Evolutionary conservation across 37 sponge, comb jelly and placozoan species (phyloP), one percentile per base, ranked within the genome.

Genomic region (Petrosia ficiformis): DNA sequence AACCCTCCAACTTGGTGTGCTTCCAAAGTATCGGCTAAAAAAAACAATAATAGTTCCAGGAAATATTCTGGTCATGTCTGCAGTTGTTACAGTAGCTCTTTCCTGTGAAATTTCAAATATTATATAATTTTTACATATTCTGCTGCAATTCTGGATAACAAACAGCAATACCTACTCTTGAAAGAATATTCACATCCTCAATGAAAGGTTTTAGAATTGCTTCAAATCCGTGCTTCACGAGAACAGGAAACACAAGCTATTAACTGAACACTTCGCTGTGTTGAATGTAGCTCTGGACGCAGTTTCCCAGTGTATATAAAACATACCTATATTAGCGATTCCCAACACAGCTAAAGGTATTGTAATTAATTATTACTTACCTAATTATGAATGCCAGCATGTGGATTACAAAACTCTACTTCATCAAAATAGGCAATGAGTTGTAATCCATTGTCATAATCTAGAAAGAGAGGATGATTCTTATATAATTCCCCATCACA

Each of bases 11-110:
- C 40, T 3, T 3, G 8, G 52, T 82, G 72, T 19, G 75, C 59
- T 38, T 68, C 83, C 59, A 66, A 40, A 14, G 83, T 82, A 39
- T 82, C 83, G 33, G 74, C 83, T 39, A 63, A 73, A 26, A 75
- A 6, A 3, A 38, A 64, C 5, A 64, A 39, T 21, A 76, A n/a
- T 67, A 32, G 77, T 24, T 76, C 77, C 44, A 22, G 24, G 11
- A 28, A 74, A 21, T 5, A 24, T 41, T 10, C 56, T 19, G 14
- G 54, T 48, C 14, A 48, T 14, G 14, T 14, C 54, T 19, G 8
- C 54, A 48, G 54, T 48, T 48, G 54, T 48, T 8, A 48, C 54
- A 48, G 54, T 48, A 48, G 14, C 14, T 8, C 54, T 14, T 19
- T 48, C 54, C 54, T 61, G n/a, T 26, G 28, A 22, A 61, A n/a